Base-by-base conservation (phyloP, 2,888 invertebrate genomes). In the Nemapogon koenigi region DNA sequence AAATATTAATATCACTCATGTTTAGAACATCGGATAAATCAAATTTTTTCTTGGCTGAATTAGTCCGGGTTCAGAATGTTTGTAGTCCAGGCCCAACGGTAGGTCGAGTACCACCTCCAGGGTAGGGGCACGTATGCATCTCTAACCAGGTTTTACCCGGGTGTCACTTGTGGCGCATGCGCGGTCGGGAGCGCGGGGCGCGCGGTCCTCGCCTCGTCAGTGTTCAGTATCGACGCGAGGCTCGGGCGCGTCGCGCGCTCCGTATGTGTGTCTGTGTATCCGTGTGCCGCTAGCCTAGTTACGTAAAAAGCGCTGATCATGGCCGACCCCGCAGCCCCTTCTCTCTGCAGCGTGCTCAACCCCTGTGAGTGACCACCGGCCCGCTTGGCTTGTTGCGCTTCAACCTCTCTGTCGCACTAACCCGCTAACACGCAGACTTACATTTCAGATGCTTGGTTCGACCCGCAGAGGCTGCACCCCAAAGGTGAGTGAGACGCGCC, bases 391-490 rank as follows among this genome's bases (percentile, higher is more conserved):
- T 25, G 71, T 59, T 43, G 36, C 46, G 22, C 59, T 63, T 63
- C 64, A 65, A 42, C 48, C 49, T 63, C 58, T 59, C 66, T 71
- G 60, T 75, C 73, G 76, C 59, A 78, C 78, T 76, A 75, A 78
- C 76, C 70, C 73, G 72, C 76, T 78, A 76, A 76, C 76, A 59
- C 72, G 67, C 71, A 62, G 70, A 71, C 71, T 72, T 83, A 81
- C 78, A 79, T 89, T 91, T 59, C 90, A 93, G 93, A 91, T 87
- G 89, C 91, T 82, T 93, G 92, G 93, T 92, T 92, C 85, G 90
- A 91, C 76, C 92, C 92, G 62, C 90, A 91, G 81, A 88, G 90
- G 81, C 88, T 93, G 79, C 90, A 93, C 80, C 93, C 93, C 54
- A 87, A 86, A 88, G 92, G 93, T 93, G 87, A 89, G 90, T 82